Evolutionary conservation across 2,888 invertebrate genomes (phyloP).

Genomic region (Ptilodon capucinus): DNA sequence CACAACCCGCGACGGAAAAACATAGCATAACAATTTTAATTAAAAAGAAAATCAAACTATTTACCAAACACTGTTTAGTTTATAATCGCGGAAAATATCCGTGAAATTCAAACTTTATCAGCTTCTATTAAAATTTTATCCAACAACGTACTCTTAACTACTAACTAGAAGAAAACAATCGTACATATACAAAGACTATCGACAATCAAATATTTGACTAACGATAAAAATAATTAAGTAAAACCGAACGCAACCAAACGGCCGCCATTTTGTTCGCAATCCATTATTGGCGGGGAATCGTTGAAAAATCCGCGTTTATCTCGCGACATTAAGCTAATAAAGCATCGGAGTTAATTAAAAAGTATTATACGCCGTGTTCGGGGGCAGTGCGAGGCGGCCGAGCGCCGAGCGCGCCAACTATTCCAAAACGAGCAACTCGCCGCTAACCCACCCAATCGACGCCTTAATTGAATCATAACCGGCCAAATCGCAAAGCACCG

Average conservation of each 20-base stretch:
- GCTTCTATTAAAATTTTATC: constrained; percentile 67
- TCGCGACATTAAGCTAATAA: constrained; percentile 79
- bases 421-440: constrained; percentile 60
- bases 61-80: constrained; percentile 78
- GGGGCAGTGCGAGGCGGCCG: constrained; percentile 40
- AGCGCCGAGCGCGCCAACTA: constrained; percentile 45
- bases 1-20: constrained; percentile 37
- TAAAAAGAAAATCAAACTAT: constrained; percentile 76
- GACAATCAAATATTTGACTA: constrained; percentile 55
- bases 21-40: constrained; percentile 69
- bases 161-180: constrained; percentile 45
- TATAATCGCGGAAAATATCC: constrained; percentile 74
- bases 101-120: constrained; percentile 76
- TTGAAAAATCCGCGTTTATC: constrained; percentile 59
- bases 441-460: constrained; percentile 61
- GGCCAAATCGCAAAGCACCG: constrained; percentile 61
- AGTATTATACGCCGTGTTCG: constrained; percentile 51
- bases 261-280: constrained; percentile 49
- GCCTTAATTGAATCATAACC: constrained; percentile 75
- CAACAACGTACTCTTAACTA: constrained; percentile 32
- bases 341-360: constrained; percentile 82
- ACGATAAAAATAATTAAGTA: constrained; percentile 61
- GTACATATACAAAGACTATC: constrained; percentile 19
- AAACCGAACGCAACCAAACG: constrained; percentile 28
- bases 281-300: constrained; percentile 56